Evolutionary conservation across 1,140 invertebrate genomes (phyloP), one percentile per base, ranked within the genome.

Genomic region (Bombus consobrinus): DNA sequence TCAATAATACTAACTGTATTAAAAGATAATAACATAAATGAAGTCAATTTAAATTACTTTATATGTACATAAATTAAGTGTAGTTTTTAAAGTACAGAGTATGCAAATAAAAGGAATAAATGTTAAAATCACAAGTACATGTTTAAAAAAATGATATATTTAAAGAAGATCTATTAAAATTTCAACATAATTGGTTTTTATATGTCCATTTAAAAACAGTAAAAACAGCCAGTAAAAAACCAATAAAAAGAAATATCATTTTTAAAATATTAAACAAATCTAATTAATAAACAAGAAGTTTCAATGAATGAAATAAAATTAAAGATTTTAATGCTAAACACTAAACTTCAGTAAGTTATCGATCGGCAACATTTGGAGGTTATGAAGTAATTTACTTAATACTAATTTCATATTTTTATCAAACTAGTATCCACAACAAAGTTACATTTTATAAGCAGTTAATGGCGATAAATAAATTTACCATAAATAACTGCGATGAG

Each of bases 331-430:
- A 6, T 59, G 13, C 9, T 22, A 64, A 59, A 82, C 53, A 64
- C 75, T 81, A 82, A 81, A 66, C 13, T 82, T n/a, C 69, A 81
- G 53, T 75, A 72, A 85, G 87, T 90, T 89, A 93, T 92, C 87
- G 91, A 93, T 93, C 89, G 85, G 37, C 74, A 8, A 68, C 75
- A 83, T 85, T 90, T 88, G n/a, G 47, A 91, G 93, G 93, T 94
- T 94, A 94, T 84, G 47, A 81, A 81, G 53, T 13, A 32, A 77
- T 34, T 43, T 32, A 57, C 9, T 59, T 68, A 68, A 76, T 64
- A 59, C 71, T 15, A 62, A 41, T 37, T 22, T 59, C 10, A 28
- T 8, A 28, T 25, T 34, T 47, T 2, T 85, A 57, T 34, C 10
- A 71, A 76, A 43, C 9, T 10, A 18, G 28, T 28, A 25, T 77